Base-by-base conservation (phyloP, 2,888 invertebrate species). In the Tipula unca region DNA sequence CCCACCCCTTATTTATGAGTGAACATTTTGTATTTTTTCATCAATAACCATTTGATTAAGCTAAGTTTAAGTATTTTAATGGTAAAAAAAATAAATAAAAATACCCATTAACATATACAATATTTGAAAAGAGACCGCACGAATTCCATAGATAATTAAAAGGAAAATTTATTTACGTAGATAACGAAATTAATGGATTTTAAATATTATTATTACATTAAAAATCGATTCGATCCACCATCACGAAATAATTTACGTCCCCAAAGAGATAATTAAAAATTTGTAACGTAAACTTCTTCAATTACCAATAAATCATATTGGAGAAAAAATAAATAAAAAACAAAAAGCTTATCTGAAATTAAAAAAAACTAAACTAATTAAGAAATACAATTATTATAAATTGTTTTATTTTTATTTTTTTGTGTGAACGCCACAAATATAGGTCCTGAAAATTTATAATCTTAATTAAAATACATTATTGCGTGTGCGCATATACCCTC, bases 101-200 rank as follows among this genome's bases (percentile, higher is more conserved):
- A 4, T 39, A n/a, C 3, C n/a, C n/a, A 48, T 48, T 48, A 48
- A n/a, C n/a, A n/a, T n/a, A n/a, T n/a, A n/a, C n/a, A 48, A n/a
- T n/a, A 8, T 69, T 69, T 69, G 25, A 10, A 13, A 69, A 25
- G 25, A 25, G 69, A 25, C 69, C 25, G n/a, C n/a, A 69, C 69
- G 25, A 69, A 69, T 69, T 25, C 48, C 48, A 2, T 25, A 69
- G 69, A 25, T 69, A 69, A 69, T 69, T 69, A 69, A 69, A 69
- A 69, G 17, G 17, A 69, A 25, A 69, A 25, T 10, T 1, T 25
- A 25, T 69, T 69, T 69, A 10, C 13, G 25, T 10, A 69, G 69
- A 69, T 69, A 69, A 69, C 69, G 25, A 69, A 69, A 48, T n/a
- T 69, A 69, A 69, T 69, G 69, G 69, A 69, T 69, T 69, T 69